Base-by-base conservation (phyloP, 2,113 vertebrate species). In the Vulpes lagopus region DNA sequence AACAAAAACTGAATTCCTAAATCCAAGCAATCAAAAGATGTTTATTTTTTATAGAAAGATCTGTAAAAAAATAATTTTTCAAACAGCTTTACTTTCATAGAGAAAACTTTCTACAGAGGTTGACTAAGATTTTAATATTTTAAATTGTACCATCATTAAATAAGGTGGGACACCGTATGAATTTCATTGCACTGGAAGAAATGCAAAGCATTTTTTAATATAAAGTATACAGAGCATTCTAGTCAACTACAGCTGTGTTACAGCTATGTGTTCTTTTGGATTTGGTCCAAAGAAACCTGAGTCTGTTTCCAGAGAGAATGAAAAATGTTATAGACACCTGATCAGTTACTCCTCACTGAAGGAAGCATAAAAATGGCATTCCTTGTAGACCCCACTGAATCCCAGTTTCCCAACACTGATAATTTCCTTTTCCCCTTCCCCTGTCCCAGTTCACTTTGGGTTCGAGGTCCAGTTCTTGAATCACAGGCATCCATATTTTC, bases 261-360 rank as follows among this genome's bases (percentile, higher is more conserved):
- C 98, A 99, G 99, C 99, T 98, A 99, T 99, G 98, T 98, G 98
- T 99, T 98, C 98, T 98, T 99, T 99, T 99, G 99, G 99, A 99
- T 99, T 99, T 99, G 99, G 99, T 99, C 99, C 99, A 99, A 99
- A 99, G 98, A 99, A 99, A 99, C 99, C 99, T 99, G 99, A 99
- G 99, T 98, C 99, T 99, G 98, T 98, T 99, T 99, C 98, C 98
- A 99, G 98, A 99, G 97, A 98, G 98, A 98, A 98, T 98, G 98
- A 98, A 98, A 98, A 98, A 97, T 98, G 97, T 98, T 98, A 98
- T 97, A 97, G 98, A 98, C 98, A 98, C 98, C 98, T 96, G 98
- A 98, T 98, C 97, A 78, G 96, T 98, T 97, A 97, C 89, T 98
- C 98, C 98, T 98, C 97, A 97, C 97, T 55, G 80, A 98, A 98